Conservation (phyloP, 2,888 invertebrate species). For the Pocota personata region DNA sequence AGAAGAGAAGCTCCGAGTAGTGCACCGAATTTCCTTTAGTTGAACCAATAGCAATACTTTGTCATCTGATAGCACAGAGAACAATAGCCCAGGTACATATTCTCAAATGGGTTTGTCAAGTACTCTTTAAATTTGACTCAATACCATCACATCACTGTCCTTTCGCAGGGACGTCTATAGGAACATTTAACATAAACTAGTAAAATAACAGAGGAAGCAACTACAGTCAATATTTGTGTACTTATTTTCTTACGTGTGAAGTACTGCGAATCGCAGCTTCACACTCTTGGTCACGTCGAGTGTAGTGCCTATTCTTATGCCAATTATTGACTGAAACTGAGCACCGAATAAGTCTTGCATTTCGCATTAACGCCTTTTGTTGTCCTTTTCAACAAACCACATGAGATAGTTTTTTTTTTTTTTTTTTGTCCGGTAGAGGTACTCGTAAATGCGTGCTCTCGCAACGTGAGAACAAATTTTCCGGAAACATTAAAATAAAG, state of each 20-base stretch:
- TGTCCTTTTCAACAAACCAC: neutral
- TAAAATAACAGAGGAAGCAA: neutral
- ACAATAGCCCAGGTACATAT: too few relatives aligned
- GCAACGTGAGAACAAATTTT: conserved; percentile 18
- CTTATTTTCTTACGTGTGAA: conserved; percentile 1
- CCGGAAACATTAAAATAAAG: conserved; percentile 27
- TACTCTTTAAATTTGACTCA: too few relatives aligned
- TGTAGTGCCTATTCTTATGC: neutral
- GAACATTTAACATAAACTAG: neutral
- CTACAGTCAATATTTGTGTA: neutral
- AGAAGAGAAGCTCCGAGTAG: too few relatives aligned
- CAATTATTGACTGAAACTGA: neutral
- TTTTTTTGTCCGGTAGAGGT: neutral
- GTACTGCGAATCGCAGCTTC: neutral
- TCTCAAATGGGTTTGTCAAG: too few relatives aligned
- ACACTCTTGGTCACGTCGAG: neutral
- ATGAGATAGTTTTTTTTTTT: neutral
- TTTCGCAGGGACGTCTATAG: too few relatives aligned
- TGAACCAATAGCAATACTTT: too few relatives aligned
- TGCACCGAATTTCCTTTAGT: too few relatives aligned
- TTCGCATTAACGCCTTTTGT: neutral
- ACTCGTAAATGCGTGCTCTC: neutral
- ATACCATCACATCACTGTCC: too few relatives aligned
- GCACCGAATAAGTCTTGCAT: neutral
- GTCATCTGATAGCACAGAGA: too few relatives aligned